Percentiles rank a stretch among this genome's conserved stretches.
phyloP scores from a whole-genome alignment of 2,888 invertebrate species.

The Mythimna ferrago region DNA sequence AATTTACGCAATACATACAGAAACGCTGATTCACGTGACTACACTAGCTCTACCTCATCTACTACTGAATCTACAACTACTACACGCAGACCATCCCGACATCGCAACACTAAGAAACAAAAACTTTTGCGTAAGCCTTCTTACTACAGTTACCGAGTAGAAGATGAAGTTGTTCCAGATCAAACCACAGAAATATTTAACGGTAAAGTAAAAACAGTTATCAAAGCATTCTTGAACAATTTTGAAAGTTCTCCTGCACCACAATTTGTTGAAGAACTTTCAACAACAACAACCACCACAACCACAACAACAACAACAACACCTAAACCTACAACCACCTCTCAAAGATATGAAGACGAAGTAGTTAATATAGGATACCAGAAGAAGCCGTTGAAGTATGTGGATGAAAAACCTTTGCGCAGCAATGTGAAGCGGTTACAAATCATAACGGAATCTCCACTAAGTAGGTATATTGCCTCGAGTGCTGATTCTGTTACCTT shows the following conservation, averaged over 20 bases:
- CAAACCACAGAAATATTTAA: conserved; percentile 86
- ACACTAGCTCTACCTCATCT: conserved; percentile 70
- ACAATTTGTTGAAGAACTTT: conserved; percentile 59
- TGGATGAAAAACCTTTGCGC: conserved; percentile 77
- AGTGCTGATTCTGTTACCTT: conserved; percentile 64
- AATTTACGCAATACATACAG: conserved; percentile 79
- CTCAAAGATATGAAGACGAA: conserved; percentile 70
- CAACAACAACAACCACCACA: conserved; percentile 69
- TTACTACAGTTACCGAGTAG: conserved; percentile 83
- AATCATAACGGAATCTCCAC: conserved; percentile 80
- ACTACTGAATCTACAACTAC: conserved; percentile 59
- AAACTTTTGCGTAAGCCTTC: conserved; percentile 76
- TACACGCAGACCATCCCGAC: conserved; percentile 62
- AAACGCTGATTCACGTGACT: conserved; percentile 66
- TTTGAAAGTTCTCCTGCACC: conserved; percentile 72
- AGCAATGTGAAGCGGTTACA: conserved; percentile 79
- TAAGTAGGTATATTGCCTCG: conserved; percentile 67
- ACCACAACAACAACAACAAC: conserved; percentile 67
- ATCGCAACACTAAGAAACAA: conserved; percentile 64
- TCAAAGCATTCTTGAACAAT: conserved; percentile 83
- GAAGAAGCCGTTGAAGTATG: conserved; percentile 77
- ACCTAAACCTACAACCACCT: conserved; percentile 59
- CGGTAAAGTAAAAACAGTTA: conserved; percentile 82
- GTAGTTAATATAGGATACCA: conserved; percentile 83
- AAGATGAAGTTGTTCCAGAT: conserved; percentile 81